Conservation (phyloP, 2,797 vertebrate species). For the Perdix hodgsoniae region DNA sequence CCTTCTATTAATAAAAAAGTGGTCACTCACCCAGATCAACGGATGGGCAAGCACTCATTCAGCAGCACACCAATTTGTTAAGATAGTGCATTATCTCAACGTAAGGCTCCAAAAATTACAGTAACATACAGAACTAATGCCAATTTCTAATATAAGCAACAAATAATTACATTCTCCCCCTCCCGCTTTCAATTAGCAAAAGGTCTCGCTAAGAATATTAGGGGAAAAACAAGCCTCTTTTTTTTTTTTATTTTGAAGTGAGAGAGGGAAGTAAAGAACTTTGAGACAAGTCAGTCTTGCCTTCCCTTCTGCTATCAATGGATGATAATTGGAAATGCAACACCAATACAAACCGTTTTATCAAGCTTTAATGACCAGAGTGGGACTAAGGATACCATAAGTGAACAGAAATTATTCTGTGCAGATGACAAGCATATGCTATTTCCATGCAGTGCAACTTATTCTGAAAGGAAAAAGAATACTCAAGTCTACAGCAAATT, state of each 20-base stretch:
- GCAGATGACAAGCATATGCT: background rate
- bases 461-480: conserved; percentile 12
- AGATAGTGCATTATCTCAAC: background rate
- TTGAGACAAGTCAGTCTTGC: background rate
- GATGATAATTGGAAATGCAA: background rate
- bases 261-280: background rate
- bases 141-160: background rate
- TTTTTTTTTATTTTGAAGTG: background rate
- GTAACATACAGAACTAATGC: background rate
- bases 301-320: background rate
- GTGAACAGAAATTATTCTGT: background rate
- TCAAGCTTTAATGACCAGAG: background rate
- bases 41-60: background rate
- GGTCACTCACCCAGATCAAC: background rate
- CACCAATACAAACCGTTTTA: background rate
- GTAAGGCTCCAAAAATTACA: background rate
- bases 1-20: background rate
- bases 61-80: background rate
- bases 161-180: background rate
- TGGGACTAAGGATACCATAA: background rate
- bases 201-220: background rate
- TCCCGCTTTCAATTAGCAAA: background rate
- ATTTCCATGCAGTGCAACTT: background rate
- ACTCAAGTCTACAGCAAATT: conserved; percentile 21
- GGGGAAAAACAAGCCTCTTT: background rate